These are phyloP conservation scores for Pissodes strobi DNA, from an alignment of 1,140 invertebrate species.

Conservation along the genomic window DNA sequence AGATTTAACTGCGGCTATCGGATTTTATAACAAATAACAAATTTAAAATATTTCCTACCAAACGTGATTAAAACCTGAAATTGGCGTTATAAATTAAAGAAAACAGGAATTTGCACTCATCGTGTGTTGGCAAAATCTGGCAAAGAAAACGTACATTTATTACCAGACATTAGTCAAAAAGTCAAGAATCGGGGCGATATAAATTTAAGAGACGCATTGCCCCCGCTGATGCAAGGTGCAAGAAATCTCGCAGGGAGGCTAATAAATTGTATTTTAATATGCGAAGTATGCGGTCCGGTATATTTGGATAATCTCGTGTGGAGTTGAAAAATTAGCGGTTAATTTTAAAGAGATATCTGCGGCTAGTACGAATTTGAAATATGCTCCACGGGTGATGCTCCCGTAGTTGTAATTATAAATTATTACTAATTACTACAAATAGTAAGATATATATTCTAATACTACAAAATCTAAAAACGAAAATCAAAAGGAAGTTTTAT, in stretches of 20 bases:
- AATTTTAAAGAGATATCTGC: neutral
- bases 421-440: too few relatives aligned
- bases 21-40: too few relatives aligned
- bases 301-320: slow-evolving; percentile 9
- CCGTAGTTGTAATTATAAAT: too few relatives aligned
- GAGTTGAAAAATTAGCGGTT: slow-evolving; percentile 7
- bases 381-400: too few relatives aligned
- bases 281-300: neutral
- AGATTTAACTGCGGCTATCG: too few relatives aligned
- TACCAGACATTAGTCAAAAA: neutral
- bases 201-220: slow-evolving; percentile 6
- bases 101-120: slow-evolving; percentile 8
- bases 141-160: neutral
- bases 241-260: slow-evolving; percentile 4
- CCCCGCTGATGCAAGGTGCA: slow-evolving; percentile 8
- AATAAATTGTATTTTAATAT: slow-evolving; percentile 14
- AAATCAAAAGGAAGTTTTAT: too few relatives aligned
- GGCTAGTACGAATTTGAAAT: neutral
- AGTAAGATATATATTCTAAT: too few relatives aligned
- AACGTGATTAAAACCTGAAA: too few relatives aligned
- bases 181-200: slow-evolving; percentile 6
- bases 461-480: too few relatives aligned
- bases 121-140: slow-evolving; percentile 4
- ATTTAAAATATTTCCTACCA: too few relatives aligned
- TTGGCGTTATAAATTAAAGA: slow-evolving; percentile 1